Percentiles rank a stretch among this genome's conserved stretches.
phyloP scores from a whole-genome alignment of 2,888 invertebrate genomes.

The Mythimna loreyi region DNA sequence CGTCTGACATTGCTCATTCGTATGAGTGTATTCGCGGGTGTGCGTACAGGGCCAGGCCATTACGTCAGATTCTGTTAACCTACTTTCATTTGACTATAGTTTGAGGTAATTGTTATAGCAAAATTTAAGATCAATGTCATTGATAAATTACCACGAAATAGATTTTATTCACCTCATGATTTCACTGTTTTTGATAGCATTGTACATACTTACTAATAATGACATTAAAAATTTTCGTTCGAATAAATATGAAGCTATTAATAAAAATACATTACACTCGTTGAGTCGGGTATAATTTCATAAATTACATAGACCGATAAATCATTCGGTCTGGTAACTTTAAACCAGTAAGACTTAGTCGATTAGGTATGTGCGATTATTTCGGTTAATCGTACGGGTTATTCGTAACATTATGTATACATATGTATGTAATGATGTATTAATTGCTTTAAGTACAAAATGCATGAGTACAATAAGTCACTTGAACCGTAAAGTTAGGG shows the following conservation, averaged over 20 bases:
- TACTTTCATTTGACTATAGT: conserved; percentile 75
- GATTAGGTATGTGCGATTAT: conserved; percentile 50
- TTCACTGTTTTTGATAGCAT: conserved; percentile 18
- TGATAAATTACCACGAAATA: conserved; percentile 55
- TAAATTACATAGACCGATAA: conserved; percentile 54
- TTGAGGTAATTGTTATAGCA: conserved; percentile 65
- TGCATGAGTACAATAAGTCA: background rate
- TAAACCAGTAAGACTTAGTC: conserved; percentile 45
- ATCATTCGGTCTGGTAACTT: conserved; percentile 53
- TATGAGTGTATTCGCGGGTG: conserved; percentile 65
- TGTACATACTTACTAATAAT: background rate
- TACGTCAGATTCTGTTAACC: conserved; percentile 77
- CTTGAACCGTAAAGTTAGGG: conserved; percentile 12
- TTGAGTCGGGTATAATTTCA: conserved; percentile 34
- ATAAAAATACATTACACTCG: background rate
- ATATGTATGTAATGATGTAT: conserved; percentile 29
- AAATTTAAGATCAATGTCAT: conserved; percentile 64
- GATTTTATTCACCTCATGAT: conserved; percentile 30
- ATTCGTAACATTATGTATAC: conserved; percentile 31
- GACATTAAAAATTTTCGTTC: background rate
- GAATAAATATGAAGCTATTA: conserved; percentile 1
- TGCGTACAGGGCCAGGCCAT: conserved; percentile 77
- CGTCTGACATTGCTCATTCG: conserved; percentile 55
- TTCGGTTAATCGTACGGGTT: conserved; percentile 37
- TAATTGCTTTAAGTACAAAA: conserved; percentile 34